A percentile compares a stretch with the other conserved stretches of the same genome.
Evolutionary conservation across 1,140 invertebrate species (phyloP).

Genomic region (Lepidurus couesii): DNA sequence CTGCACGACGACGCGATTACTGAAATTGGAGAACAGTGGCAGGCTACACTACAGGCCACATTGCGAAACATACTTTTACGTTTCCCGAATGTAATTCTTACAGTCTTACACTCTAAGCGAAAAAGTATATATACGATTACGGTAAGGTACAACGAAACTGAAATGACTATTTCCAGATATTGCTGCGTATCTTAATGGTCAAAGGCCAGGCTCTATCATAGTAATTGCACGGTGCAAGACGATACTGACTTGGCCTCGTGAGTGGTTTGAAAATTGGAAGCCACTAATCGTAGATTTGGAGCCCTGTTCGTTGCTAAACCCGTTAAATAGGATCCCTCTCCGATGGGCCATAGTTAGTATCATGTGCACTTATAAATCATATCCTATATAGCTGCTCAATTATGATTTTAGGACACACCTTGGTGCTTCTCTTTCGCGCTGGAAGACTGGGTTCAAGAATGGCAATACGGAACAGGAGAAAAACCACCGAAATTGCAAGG

Average conservation of each 20-base stretch:
- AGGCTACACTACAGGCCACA: too few relatives aligned
- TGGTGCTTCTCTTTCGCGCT: background rate
- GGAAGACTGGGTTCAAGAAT: background rate
- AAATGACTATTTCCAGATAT: background rate
- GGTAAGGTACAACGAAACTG: background rate
- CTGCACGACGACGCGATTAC: too few relatives aligned
- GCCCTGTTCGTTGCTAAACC: background rate
- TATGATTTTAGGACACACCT: background rate
- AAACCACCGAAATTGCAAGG: background rate
- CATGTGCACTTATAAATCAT: background rate
- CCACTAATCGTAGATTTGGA: background rate
- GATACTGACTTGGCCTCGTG: background rate
- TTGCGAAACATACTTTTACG: too few relatives aligned
- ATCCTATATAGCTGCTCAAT: background rate
- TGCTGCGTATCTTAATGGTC: background rate
- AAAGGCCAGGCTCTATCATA: background rate
- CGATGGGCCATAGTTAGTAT: background rate
- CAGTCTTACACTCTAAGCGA: too few relatives aligned
- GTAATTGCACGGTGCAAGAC: background rate
- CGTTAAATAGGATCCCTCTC: background rate
- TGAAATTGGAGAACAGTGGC: too few relatives aligned
- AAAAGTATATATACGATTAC: too few relatives aligned
- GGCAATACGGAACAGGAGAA: background rate
- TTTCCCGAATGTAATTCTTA: too few relatives aligned
- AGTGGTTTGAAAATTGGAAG: background rate